Percentiles rank a stretch among this genome's conserved stretches.
These are phyloP conservation scores for Mirounga angustirostris DNA, from an alignment of 2,113 vertebrate genomes.

Conservation along the genomic window DNA sequence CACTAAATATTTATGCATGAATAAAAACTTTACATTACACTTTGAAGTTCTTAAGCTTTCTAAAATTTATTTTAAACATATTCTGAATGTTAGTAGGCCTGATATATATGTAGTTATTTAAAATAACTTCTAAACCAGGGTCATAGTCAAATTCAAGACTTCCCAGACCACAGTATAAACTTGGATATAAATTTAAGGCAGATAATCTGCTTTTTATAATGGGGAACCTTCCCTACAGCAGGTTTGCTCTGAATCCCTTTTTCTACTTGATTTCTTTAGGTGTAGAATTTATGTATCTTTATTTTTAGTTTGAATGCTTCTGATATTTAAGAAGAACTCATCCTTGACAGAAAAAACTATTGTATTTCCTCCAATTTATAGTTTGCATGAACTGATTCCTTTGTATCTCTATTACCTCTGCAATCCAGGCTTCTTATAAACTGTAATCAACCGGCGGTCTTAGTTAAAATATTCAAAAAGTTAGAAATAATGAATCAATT, in stretches of 20 bases:
- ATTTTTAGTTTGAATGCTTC: background rate
- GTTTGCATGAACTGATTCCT: background rate
- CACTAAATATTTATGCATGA: conserved; percentile 22
- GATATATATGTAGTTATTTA: background rate
- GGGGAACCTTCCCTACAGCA: background rate
- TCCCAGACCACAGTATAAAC: background rate
- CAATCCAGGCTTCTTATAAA: background rate
- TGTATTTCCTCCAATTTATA: background rate
- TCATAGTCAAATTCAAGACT: conserved; percentile 38
- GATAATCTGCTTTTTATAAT: background rate
- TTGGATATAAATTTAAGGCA: background rate
- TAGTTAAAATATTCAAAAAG: conserved; percentile 50
- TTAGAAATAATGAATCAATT: conserved; percentile 25
- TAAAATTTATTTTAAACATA: conserved; percentile 43
- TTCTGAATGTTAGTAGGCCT: background rate
- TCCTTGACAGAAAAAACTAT: background rate
- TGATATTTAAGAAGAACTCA: background rate
- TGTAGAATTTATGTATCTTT: background rate
- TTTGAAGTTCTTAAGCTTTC: conserved; percentile 62
- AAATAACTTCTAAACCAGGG: conserved; percentile 12
- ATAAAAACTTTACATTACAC: conserved; percentile 48
- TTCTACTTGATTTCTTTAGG: background rate
- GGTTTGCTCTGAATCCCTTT: background rate
- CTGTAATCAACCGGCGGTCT: background rate
- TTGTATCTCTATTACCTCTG: background rate